Evolutionary conservation across 2,113 vertebrate species (phyloP), one percentile per base, ranked within the genome.

Genomic region (Sylvietta virens): DNA sequence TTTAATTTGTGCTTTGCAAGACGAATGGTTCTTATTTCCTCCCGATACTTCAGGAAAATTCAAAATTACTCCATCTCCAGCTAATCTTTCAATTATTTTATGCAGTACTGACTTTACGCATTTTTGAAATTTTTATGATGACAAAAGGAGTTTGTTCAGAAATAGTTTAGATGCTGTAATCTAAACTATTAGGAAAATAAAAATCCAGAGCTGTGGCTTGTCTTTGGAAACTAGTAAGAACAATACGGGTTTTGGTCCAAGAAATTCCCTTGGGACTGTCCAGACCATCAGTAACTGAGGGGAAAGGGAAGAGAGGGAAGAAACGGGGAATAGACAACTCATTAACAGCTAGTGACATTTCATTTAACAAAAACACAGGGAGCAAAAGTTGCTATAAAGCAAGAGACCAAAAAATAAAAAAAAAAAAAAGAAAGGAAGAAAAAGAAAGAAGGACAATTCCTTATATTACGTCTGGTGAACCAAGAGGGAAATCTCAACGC

Each of bases 401-500:
- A 98, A 98, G 78, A 96, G 81, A 98, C 94, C 51, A 73, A 81
- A 80, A 61, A 57, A 58, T 95, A 92, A 95, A 82, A n/a, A 80
- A 79, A 35, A 39, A 24, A 65, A 57, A 65, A 91, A 74, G 20
- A 45, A n/a, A 64, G 37, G 67, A 95, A 82, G 44, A 81, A 96
- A 71, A 95, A 82, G 44, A 81, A 96, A 96, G 92, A 85, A 92
- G 96, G 95, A 97, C 95, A 97, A 97, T 98, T 98, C 98, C 98
- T 98, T 98, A 97, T 98, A 97, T 99, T 99, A 98, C 98, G 97
- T 98, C 98, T 98, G 95, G 98, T 97, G 98, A 98, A 98, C 98
- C 98, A 98, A 98, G 98, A 98, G 98, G 98, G 98, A 98, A 98
- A 98, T 98, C 98, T 97, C 96, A 97, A 97, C 96, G 81, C 98